These are phyloP conservation scores for Nomada hirtipes DNA, from an alignment of 2,888 invertebrate genomes.

Conservation along the genomic window DNA sequence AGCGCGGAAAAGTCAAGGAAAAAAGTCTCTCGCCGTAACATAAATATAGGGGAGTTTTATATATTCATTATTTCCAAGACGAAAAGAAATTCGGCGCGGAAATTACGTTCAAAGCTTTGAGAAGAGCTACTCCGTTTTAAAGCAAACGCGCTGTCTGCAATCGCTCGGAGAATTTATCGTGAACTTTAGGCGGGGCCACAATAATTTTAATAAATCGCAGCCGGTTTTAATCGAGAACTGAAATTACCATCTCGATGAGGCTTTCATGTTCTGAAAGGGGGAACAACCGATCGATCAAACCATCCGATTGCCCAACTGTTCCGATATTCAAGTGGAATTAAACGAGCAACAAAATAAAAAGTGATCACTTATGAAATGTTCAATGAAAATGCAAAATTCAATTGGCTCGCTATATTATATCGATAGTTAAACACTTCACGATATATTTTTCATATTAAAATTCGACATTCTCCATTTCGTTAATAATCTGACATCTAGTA, in stretches of 20 bases:
- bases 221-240: conserved; percentile 5
- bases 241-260: conserved; percentile 6
- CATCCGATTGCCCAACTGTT: neutral
- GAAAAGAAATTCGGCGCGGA: neutral
- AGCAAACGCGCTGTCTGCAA: neutral
- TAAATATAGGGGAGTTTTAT: neutral
- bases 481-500: no score
- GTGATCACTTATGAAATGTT: conserved; percentile 5
- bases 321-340: conserved; percentile 11
- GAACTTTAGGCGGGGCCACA: neutral
- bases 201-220: conserved; percentile 25
- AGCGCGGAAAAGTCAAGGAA: no score
- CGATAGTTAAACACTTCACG: neutral
- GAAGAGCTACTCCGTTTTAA: neutral
- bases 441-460: neutral
- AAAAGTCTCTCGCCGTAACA: neutral
- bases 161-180: neutral
- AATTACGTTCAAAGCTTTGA: neutral
- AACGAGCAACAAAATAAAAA: conserved; percentile 14
- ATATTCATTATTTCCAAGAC: neutral
- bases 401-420: neutral
- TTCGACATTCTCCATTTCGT: neutral
- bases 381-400: conserved; percentile 7
- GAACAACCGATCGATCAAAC: conserved; percentile 2
- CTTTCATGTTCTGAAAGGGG: neutral